These are phyloP conservation scores for Lynx canadensis DNA, from an alignment of 2,113 vertebrate genomes.

Conservation along the genomic window DNA sequence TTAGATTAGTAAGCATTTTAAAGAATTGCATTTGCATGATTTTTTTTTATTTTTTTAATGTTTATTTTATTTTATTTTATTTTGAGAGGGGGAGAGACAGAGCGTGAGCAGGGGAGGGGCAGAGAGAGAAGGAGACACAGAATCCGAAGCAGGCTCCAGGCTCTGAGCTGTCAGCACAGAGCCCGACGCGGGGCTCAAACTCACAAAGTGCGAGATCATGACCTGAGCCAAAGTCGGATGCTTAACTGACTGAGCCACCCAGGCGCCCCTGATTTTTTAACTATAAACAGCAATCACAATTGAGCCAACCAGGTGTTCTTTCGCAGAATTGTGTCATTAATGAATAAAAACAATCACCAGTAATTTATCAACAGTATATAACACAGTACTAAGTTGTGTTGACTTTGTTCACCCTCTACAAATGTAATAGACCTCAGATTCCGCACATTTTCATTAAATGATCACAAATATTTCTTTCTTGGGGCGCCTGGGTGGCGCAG, in stretches of 20 bases:
- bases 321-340: neutral
- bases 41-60: slow-evolving; percentile 34
- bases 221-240: too few relatives aligned
- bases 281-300: neutral
- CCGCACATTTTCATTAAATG: neutral
- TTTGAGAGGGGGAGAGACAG: too few relatives aligned
- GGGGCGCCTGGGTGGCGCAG: too few relatives aligned
- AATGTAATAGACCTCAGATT: neutral
- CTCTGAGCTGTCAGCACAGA: too few relatives aligned
- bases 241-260: too few relatives aligned
- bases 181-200: too few relatives aligned
- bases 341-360: neutral
- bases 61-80: too few relatives aligned
- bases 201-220: too few relatives aligned
- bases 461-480: slow-evolving; percentile 14
- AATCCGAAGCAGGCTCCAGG: too few relatives aligned
- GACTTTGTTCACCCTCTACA: neutral
- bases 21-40: neutral
- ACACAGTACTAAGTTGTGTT: neutral
- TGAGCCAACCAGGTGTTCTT: neutral
- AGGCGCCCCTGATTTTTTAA: neutral
- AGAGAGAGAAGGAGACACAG: too few relatives aligned
- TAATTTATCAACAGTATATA: neutral
- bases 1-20: neutral
- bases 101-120: too few relatives aligned